phyloP scores from a whole-genome alignment of 2,797 vertebrate genomes.

The Syngnathus acus region DNA sequence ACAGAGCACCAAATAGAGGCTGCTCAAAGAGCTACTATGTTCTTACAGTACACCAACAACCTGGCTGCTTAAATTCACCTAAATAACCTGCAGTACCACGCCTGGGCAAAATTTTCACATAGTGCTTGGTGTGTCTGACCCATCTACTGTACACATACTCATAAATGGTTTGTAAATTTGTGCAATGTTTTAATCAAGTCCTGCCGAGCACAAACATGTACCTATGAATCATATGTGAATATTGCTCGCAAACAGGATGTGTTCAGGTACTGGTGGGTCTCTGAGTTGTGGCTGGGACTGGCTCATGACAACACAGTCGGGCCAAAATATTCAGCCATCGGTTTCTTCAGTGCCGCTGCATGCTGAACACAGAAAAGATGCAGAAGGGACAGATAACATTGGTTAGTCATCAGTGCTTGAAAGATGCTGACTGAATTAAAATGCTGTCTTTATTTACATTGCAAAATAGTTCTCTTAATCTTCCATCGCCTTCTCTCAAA shows the following conservation, averaged over 20 bases:
- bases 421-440: conserved; percentile 39
- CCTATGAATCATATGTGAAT: conserved; percentile 21
- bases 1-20: conserved; percentile 30
- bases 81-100: conserved; percentile 12
- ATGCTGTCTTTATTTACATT: neutral
- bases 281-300: conserved; percentile 11
- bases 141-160: neutral
- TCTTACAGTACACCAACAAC: conserved; percentile 35
- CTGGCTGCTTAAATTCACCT: conserved; percentile 33
- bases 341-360: conserved; percentile 24
- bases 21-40: conserved; percentile 59
- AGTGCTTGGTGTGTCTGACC: neutral
- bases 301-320: conserved; percentile 16
- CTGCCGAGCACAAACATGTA: conserved; percentile 10
- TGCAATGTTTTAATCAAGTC: conserved; percentile 8
- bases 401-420: conserved; percentile 21
- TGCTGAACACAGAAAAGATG: conserved; percentile 35
- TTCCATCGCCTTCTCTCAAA: conserved; percentile 12
- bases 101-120: conserved; percentile 6
- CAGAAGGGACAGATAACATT: conserved; percentile 30
- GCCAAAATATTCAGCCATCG: conserved; percentile 6
- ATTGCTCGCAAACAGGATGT: conserved; percentile 30
- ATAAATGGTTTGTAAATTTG: conserved; percentile 1
- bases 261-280: conserved; percentile 22
- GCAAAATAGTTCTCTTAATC: neutral